These are phyloP conservation scores for Crotalus horridus DNA, from an alignment of 2,113 vertebrate genomes.

Conservation along the genomic window DNA sequence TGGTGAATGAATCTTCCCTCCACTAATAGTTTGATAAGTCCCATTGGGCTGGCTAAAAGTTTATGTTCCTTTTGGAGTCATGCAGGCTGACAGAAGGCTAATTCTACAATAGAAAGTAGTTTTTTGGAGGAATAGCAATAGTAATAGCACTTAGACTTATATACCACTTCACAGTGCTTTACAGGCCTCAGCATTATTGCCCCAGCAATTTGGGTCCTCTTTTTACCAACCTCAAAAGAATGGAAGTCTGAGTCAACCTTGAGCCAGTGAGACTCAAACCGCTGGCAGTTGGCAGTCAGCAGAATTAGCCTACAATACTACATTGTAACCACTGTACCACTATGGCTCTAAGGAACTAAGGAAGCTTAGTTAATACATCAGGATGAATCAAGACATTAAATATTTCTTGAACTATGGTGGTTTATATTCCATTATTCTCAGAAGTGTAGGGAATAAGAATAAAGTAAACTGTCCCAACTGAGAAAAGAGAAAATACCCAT, in stretches of 20 bases:
- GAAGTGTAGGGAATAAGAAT: neutral
- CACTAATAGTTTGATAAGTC: constrained; percentile 40
- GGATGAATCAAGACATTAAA: neutral
- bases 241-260: neutral
- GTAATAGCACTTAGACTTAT: neutral
- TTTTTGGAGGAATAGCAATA: neutral
- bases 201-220: neutral
- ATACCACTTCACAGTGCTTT: neutral
- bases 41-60: constrained; percentile 3
- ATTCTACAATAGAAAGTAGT: neutral
- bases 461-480: neutral
- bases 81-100: neutral
- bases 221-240: neutral
- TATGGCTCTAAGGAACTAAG: neutral
- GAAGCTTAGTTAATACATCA: neutral
- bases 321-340: neutral
- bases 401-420: neutral
- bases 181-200: neutral
- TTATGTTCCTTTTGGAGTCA: neutral
- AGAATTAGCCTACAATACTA: neutral
- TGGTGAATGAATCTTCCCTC: constrained; percentile 15
- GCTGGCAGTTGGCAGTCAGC: neutral
- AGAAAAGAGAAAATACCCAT: neutral
- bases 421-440: neutral
- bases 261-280: neutral